Evolutionary conservation across 2,797 vertebrate genomes (phyloP).

Genomic region (Scleropages formosus): DNA sequence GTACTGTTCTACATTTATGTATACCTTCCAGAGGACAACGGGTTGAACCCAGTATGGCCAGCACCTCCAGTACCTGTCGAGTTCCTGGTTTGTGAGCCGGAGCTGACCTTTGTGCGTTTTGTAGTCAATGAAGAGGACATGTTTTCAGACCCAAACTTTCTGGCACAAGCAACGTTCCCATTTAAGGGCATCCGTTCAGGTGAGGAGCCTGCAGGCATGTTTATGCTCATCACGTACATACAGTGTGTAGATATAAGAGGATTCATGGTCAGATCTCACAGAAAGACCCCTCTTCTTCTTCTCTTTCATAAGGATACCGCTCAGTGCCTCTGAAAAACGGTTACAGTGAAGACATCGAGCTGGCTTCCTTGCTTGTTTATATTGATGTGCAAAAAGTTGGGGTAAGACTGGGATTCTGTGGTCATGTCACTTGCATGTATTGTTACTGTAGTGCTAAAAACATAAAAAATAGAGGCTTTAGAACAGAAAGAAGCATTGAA

Average conservation of each 20-base stretch:
- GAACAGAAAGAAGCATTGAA: too few species aligned
- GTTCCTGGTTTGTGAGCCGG: slow-evolving; percentile 85
- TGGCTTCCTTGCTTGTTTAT: slow-evolving; percentile 87
- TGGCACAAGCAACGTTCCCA: slow-evolving; percentile 90
- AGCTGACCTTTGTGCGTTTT: slow-evolving; percentile 88
- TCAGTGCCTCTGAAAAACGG: slow-evolving; percentile 91
- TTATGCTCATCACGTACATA: not conserved
- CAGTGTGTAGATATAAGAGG: not conserved
- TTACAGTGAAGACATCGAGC: slow-evolving; percentile 83
- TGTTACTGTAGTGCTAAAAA: not conserved
- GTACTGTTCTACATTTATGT: not conserved
- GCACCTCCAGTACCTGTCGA: slow-evolving; percentile 70
- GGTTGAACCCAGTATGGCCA: slow-evolving; percentile 89
- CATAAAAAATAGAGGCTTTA: too few species aligned
- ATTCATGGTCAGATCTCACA: not conserved
- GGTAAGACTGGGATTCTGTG: slow-evolving; percentile 65
- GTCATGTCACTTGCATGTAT: not conserved
- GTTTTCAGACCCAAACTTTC: slow-evolving; percentile 97
- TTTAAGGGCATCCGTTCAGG: slow-evolving; percentile 90
- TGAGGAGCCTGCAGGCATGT: slow-evolving; percentile 48
- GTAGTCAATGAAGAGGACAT: slow-evolving; percentile 97
- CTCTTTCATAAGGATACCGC: slow-evolving; percentile 76
- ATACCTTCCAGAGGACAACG: slow-evolving; percentile 83
- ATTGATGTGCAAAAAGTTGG: slow-evolving; percentile 77
- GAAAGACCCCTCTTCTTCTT: not conserved